Evolutionary conservation across 2,797 vertebrate species (phyloP), one percentile per base, ranked within the genome.

Genomic region (Neoniphon sammara): DNA sequence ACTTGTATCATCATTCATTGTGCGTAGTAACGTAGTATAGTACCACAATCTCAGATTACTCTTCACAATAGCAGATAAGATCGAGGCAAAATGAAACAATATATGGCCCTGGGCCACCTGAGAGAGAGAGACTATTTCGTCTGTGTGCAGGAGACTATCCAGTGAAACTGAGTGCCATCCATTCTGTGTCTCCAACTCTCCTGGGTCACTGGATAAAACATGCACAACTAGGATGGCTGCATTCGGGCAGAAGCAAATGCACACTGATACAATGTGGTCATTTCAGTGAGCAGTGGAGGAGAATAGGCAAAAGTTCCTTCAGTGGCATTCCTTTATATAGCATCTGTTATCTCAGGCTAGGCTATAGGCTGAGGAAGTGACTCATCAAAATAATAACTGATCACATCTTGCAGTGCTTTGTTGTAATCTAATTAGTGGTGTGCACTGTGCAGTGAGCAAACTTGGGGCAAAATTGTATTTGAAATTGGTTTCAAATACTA

Each of bases 121-220:
- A 61, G 60, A 80, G 68, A 70, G 74, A 66, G 18, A n/a, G 46
- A 27, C 25, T 61, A 55, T 50, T 54, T 54, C 25, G 52, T 70
- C 47, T 2, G 49, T 80, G 86, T 91, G 83, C 83, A 82, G 77
- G 73, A 75, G 66, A 80, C 60, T 83, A 85, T 81, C 76, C 62
- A 76, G 60, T 62, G 65, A 83, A 66, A 68, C 68, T 65, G 67
- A 71, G 57, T 79, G 34, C 34, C 73, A 79, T 57, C 58, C 61
- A 65, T 56, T 70, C 67, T 77, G 70, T 81, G 68, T 75, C 70
- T 67, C 68, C 61, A 46, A 64, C 59, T 79, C 65, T 73, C 70
- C 80, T 73, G 75, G 74, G 86, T 84, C 66, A 76, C 73, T 84
- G 63, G 50, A 73, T 84, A 73, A 70, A 82, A 72, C 88, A 90